A percentile compares a stretch with the other conserved stretches of the same genome.
These are phyloP conservation scores for Ceratosolen fusciceps DNA, from an alignment of 1,140 invertebrate species.

Conservation along the genomic window DNA sequence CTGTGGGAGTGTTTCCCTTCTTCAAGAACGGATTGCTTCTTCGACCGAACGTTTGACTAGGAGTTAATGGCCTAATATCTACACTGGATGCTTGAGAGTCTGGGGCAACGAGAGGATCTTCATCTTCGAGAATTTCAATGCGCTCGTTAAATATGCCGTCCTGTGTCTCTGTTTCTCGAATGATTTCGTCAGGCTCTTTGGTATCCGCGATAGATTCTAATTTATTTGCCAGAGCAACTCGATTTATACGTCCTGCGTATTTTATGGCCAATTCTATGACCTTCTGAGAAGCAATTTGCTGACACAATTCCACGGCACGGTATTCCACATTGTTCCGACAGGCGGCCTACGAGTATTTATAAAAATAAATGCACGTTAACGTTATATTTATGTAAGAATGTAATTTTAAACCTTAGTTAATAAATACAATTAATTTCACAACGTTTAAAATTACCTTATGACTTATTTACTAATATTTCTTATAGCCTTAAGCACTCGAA, in stretches of 20 bases:
- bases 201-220: constrained; percentile 70
- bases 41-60: constrained; percentile 53
- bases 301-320: constrained; percentile 88
- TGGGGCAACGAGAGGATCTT: constrained; percentile 58
- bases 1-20: constrained; percentile 52
- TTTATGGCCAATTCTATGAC: constrained; percentile 88
- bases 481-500: too few species aligned
- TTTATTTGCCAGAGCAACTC: constrained; percentile 84
- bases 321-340: constrained; percentile 87
- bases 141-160: constrained; percentile 60
- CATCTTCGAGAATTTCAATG: constrained; percentile 61
- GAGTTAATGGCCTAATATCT: constrained; percentile 64
- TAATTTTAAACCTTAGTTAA: too few species aligned
- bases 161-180: constrained; percentile 51
- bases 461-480: too few species aligned
- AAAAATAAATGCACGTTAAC: too few species aligned
- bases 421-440: too few species aligned
- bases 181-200: constrained; percentile 60
- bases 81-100: constrained; percentile 51
- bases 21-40: constrained; percentile 65
- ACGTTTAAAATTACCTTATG: too few species aligned
- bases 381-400: too few species aligned
- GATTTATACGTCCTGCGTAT: constrained; percentile 84
- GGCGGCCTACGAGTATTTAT: constrained; percentile 78
- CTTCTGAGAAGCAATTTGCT: constrained; percentile 83